These are phyloP conservation scores for Ephydatia muelleri DNA, from an alignment of 37 sponge, comb jelly and placozoan genomes.

Conservation along the genomic window DNA sequence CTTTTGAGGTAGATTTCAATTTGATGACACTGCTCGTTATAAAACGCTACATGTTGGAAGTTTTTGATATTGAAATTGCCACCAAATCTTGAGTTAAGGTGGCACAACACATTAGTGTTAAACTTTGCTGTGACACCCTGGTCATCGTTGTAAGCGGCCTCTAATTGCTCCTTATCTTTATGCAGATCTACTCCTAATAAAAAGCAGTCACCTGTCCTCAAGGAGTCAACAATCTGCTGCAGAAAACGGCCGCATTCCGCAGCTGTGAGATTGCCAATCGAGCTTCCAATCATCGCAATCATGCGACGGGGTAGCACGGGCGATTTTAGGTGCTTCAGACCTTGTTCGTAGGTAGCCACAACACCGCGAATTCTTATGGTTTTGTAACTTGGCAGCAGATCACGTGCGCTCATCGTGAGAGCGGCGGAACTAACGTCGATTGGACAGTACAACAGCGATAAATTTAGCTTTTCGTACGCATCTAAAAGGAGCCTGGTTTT, in stretches of 20 bases:
- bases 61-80: conserved; percentile 4
- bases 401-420: not conserved
- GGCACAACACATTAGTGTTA: not conserved
- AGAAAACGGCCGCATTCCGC: not conserved
- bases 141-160: conserved; percentile 17
- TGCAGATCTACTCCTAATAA: conserved; percentile 21
- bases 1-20: not conserved
- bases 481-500: conserved; percentile 18
- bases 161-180: not conserved
- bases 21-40: not conserved
- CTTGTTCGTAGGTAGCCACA: not conserved
- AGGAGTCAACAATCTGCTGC: not conserved
- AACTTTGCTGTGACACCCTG: conserved; percentile 10
- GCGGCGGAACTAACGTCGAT: not conserved
- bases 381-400: not conserved
- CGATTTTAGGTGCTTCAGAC: not conserved
- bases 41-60: not conserved
- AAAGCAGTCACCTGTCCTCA: not conserved
- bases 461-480: not conserved
- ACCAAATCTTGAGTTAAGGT: conserved; percentile 12
- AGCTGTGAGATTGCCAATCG: conserved; percentile 6
- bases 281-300: conserved; percentile 1
- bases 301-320: conserved; percentile 1
- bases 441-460: not conserved
- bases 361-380: not conserved